phyloP scores from a whole-genome alignment of 2,888 invertebrate genomes.

The Xestoiulus laeticollis region DNA sequence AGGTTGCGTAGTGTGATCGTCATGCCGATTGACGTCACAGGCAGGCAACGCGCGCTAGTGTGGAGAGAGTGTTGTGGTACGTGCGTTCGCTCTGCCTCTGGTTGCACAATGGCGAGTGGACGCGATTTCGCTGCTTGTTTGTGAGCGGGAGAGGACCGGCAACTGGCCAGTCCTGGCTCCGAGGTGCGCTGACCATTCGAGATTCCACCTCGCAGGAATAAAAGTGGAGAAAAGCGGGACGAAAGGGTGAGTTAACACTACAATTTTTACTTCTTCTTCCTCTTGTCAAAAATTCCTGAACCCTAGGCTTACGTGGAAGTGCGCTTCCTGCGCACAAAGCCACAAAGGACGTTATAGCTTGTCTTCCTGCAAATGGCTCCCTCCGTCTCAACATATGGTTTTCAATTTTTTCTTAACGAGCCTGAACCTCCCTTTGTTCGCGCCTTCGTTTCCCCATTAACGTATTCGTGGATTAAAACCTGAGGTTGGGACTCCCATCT shows the following conservation, averaged over 20 bases:
- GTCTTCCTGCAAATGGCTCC: slow-evolving; percentile 27
- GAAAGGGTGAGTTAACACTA: not conserved
- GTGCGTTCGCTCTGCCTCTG: not conserved
- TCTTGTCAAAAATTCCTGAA: not conserved
- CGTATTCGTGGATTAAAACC: too few relatives aligned
- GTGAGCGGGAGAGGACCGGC: slow-evolving; percentile 38
- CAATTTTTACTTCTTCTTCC: not conserved
- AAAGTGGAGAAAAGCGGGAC: not conserved
- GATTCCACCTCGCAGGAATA: slow-evolving; percentile 24
- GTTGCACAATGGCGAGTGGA: slow-evolving; percentile 47
- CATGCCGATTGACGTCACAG: not conserved
- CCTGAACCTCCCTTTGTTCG: not conserved
- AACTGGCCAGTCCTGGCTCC: slow-evolving; percentile 42
- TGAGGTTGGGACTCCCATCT: too few relatives aligned
- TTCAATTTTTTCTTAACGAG: not conserved
- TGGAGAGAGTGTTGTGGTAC: not conserved
- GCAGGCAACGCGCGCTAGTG: too few relatives aligned
- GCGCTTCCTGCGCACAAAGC: not conserved
- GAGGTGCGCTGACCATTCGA: not conserved
- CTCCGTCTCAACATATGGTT: not conserved
- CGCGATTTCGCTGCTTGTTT: slow-evolving; percentile 42
- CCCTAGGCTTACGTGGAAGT: not conserved
- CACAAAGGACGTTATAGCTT: slow-evolving; percentile 9
- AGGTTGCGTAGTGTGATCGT: not conserved
- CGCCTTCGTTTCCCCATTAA: too few relatives aligned